phyloP scores from a whole-genome alignment of 2,888 invertebrate species.

The Eupithecia subumbrata region DNA sequence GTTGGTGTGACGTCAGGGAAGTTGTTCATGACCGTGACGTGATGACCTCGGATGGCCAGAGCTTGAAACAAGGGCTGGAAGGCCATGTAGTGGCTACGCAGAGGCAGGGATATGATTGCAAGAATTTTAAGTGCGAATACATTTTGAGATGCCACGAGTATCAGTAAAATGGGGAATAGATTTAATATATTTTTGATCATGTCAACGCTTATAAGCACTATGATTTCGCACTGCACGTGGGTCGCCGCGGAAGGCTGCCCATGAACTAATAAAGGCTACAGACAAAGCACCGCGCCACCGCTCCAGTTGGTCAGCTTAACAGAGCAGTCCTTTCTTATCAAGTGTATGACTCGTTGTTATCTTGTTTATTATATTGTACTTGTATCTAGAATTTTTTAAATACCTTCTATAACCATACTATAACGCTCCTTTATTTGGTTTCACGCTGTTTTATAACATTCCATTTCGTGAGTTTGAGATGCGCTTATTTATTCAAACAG shows the following conservation, averaged over 20 bases:
- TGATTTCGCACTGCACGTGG: constrained; percentile 5
- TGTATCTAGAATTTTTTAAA: not conserved
- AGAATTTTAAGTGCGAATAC: constrained; percentile 72
- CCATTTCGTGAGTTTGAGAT: not conserved
- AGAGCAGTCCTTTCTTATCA: not conserved
- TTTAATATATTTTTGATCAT: not conserved
- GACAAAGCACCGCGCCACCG: not conserved
- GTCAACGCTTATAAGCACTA: not conserved
- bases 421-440: not conserved
- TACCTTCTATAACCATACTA: not conserved
- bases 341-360: constrained; percentile 5
- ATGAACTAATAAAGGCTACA: not conserved
- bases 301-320: not conserved
- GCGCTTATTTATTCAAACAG: not conserved
- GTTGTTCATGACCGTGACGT: constrained; percentile 84
- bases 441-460: not conserved
- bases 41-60: constrained; percentile 82
- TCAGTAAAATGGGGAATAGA: not conserved
- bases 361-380: not conserved
- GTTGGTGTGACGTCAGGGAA: constrained; percentile 72
- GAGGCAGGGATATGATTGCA: constrained; percentile 80
- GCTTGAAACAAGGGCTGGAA: constrained; percentile 82
- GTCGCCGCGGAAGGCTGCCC: not conserved
- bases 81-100: constrained; percentile 86
- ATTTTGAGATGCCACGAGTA: constrained; percentile 38